A percentile compares a stretch with the other conserved stretches of the same genome.
These are phyloP conservation scores for Zaprionus bogoriensis DNA, from an alignment of 2,888 invertebrate species.

Conservation along the genomic window DNA sequence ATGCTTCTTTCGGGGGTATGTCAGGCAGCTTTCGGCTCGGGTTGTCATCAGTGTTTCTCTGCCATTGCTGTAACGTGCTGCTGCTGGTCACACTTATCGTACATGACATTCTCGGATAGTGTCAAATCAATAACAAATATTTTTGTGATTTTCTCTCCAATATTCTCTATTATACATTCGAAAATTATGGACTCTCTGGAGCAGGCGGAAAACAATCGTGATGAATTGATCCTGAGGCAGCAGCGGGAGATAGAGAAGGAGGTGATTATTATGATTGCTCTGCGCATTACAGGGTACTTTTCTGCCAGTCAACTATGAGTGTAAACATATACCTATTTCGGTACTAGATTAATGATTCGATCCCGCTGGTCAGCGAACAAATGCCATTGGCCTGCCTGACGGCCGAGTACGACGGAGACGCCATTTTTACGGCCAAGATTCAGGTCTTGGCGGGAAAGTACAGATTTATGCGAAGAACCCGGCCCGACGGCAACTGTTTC, in stretches of 20 bases:
- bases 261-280: slow-evolving; percentile 85
- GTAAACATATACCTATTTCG: neutral
- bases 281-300: neutral
- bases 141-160: slow-evolving; percentile 5
- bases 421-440: slow-evolving; percentile 91
- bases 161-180: neutral
- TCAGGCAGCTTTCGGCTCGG: too few relatives aligned
- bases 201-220: slow-evolving; percentile 74
- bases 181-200: slow-evolving; percentile 68
- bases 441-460: slow-evolving; percentile 92
- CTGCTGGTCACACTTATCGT: slow-evolving; percentile 5
- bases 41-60: neutral
- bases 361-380: slow-evolving; percentile 91
- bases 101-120: neutral
- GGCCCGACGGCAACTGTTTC: slow-evolving; percentile 99
- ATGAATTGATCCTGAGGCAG: slow-evolving; percentile 95
- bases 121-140: slow-evolving; percentile 20
- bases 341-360: slow-evolving; percentile 91
- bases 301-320: neutral
- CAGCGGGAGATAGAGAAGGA: slow-evolving; percentile 97
- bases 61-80: neutral
- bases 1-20: neutral
- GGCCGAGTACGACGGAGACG: slow-evolving; percentile 93
- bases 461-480: slow-evolving; percentile 91
- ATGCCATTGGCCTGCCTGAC: slow-evolving; percentile 89